Base-by-base conservation (phyloP, 1,140 invertebrate genomes). In the Drosophila nigrodunni region DNA sequence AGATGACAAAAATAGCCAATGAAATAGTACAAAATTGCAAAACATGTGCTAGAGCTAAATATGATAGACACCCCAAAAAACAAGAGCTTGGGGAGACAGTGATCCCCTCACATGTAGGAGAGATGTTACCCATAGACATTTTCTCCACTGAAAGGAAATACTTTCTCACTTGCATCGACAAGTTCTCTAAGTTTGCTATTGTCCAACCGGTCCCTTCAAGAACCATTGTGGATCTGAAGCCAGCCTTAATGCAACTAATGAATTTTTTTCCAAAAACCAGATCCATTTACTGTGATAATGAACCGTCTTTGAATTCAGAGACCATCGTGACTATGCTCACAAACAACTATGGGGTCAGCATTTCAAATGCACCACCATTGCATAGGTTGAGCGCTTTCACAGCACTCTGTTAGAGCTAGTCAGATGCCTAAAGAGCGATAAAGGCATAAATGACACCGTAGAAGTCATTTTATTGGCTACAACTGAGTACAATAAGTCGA, bases 1-100 rank as follows among this genome's bases (percentile, higher is more conserved):
- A 64, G 37, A 71, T 68, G 47, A 1, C 66, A 0, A 60, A 69
- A 3, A 10, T 68, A 10, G 68, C 52, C 10, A 68, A 43, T 18
- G 68, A 79, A 50, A 61, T 79, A 8, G 59, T 55, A 9, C 8
- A 18, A 30, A 80, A 77, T 13, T 76, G 74, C 47, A 69, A 60
- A n/a, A 79, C 52, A 15, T 75, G 66, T 41, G 59, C 8, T 30
- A 30, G 4, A 6, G 25, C 25, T 30, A 3, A 30, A 30, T 30
- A 30, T 6, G 25, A 30, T 30, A 61, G 64, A 37, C 71, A 59
- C 44, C 61, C 61, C 6, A 58, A 50, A 2, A 73, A 73, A 41
- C 47, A 59, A 10, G 41, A 61, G 25, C 21, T 77, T 2, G 64
- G 50, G 0, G 58, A 55, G 13, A 59, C 70, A 13, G 59, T 65